A percentile compares a stretch with the other conserved stretches of the same genome.
Evolutionary conservation across 2,113 vertebrate species (phyloP).

Genomic region (Arizona elegans): DNA sequence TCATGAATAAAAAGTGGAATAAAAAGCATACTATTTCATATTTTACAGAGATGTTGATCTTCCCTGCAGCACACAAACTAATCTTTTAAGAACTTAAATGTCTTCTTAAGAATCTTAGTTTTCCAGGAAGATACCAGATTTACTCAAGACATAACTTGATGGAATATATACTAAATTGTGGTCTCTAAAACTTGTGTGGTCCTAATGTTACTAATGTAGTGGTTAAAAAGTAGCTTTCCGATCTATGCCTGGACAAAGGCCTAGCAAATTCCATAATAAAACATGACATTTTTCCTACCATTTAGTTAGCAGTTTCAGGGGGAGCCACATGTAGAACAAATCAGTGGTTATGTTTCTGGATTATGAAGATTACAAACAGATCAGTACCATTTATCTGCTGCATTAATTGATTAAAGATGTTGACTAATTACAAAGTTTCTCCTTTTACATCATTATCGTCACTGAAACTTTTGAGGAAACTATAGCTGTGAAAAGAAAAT

Average conservation of each 20-base stretch:
- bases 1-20: not conserved
- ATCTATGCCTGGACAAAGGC: not conserved
- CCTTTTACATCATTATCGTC: not conserved
- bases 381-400: not conserved
- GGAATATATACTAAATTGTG: not conserved
- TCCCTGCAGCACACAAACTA: not conserved
- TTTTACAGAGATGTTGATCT: not conserved
- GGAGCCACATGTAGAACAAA: not conserved
- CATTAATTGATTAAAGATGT: not conserved
- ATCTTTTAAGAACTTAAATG: not conserved
- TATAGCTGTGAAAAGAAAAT: not conserved
- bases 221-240: not conserved
- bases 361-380: not conserved
- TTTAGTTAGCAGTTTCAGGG: not conserved
- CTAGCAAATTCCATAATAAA: not conserved
- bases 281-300: not conserved
- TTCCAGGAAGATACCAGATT: not conserved
- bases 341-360: not conserved
- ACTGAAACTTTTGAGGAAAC: not conserved
- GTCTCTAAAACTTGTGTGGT: not conserved
- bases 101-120: not conserved
- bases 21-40: not conserved
- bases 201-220: not conserved
- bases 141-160: not conserved
- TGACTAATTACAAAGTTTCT: not conserved